Base-by-base conservation (phyloP, 2,797 vertebrate species). In the Lacerta bilineata region DNA sequence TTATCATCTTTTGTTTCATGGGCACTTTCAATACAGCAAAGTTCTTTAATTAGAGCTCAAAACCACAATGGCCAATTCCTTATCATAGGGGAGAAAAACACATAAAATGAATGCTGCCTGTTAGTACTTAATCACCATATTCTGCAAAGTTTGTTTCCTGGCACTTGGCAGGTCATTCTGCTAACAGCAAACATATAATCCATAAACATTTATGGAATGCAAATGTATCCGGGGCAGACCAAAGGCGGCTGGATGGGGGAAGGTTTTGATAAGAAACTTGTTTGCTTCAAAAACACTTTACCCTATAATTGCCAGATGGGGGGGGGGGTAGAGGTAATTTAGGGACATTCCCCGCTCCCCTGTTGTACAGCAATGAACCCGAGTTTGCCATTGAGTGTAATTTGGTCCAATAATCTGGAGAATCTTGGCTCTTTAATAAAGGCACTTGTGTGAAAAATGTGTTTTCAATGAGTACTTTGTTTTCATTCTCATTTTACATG, bases 121-220 rank as follows among this genome's bases (percentile, higher is more conserved):
- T 76, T 39, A 41, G 78, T 64, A 86, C 50, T 84, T 1, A 88
- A 78, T 61, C 86, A 59, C 17, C 39, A 75, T 85, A 66, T 76
- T 80, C 25, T 75, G 11, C 2, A 71, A 9, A 59, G 4, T 84
- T 75, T 77, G 61, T 20, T 83, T n/a, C 10, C 0, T 87, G 61
- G 5, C 2, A 1, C 1, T 87, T 80, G 15, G 72, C 0, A 59
- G 27, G 7, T 75, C 10, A 69, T 81, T 83, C 27, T 15, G 55
- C 20, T 5, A 90, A 87, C 66, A 72, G 66, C 46, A 90, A 90
- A 83, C 64, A 78, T 86, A 83, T 1, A 0, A 0, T 68, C 87
- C 86, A 91, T 91, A 81, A 88, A 89, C 80, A 1, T 68, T 74
- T 50, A 84, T 3, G 50, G 50, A 59, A 85, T 64, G 39, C 69